Evolutionary conservation across 2,888 invertebrate species (phyloP), one percentile per base, ranked within the genome.

Genomic region (Pemphredon lugubris): DNA sequence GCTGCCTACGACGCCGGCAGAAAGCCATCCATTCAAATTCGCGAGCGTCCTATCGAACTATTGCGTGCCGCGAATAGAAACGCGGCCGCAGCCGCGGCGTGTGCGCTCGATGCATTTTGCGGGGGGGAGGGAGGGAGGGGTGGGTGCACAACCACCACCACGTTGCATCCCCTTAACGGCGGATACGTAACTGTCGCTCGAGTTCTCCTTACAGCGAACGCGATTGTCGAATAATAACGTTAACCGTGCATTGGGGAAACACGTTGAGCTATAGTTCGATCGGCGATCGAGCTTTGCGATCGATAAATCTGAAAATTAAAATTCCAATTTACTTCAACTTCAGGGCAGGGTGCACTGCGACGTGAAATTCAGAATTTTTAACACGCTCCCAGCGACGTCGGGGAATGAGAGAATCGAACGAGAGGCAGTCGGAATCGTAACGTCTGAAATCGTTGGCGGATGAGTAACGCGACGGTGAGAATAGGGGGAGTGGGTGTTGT

Each of bases 11-110:
- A 37, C 18, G 42, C 78, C 72, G 72, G 75, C 60, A 73, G 73
- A 72, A 61, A 77, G 63, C 75, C 79, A 72, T 58, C 79, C 82
- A 84, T 86, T 84, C 78, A 83, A 84, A 85, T 83, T 84, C 76
- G 79, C 82, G 75, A 75, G 44, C 64, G 4, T 71, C 63, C 82
- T 83, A 84, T 86, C 84, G 84, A 85, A 82, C 83, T 81, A 81
- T 83, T 81, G 40, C 73, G 23, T 16, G 34, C 73, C 66, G 64
- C 80, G 73, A 81, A 82, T 79, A 69, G 76, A 77, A 81, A 79
- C 74, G 75, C 70, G 67, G 58, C 70, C 70, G 74, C 51, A 54
- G 26, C 11, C 63, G 34, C 42, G 61, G 65, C 44, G 60, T 65
- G 59, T 61, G 67, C 61, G 67, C 67, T 65, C 53, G 32, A 51